Evolutionary conservation across 2,888 invertebrate genomes (phyloP).

Genomic region (Chloromyia formosa): DNA sequence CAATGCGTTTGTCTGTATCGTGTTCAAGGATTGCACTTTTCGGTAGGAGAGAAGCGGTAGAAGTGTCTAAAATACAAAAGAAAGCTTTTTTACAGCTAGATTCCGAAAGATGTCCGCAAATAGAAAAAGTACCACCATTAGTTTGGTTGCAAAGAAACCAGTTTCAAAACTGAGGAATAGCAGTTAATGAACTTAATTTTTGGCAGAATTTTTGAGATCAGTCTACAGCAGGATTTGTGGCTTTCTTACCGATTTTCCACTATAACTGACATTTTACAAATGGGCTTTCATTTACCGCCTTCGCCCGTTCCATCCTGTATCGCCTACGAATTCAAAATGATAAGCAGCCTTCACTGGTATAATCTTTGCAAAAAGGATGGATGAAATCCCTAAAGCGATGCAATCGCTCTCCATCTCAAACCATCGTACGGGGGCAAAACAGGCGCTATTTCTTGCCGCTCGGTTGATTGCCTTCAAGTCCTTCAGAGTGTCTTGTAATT

Average conservation of each 20-base stretch:
- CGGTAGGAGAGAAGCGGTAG: constrained; percentile 22
- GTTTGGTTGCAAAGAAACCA: too few species aligned
- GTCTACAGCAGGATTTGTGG: too few species aligned
- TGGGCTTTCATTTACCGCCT: not conserved
- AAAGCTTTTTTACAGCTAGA: too few species aligned
- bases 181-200: too few species aligned
- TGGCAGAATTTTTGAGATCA: too few species aligned
- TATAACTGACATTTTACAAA: not conserved
- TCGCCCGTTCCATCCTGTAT: not conserved
- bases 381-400: constrained; percentile 34
- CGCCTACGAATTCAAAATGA: constrained; percentile 21
- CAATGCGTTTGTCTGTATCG: constrained; percentile 46
- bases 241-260: too few species aligned
- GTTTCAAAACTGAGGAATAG: too few species aligned
- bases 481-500: constrained; percentile 37
- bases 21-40: constrained; percentile 23
- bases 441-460: constrained; percentile 25
- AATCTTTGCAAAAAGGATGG: constrained; percentile 36
- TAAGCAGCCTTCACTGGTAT: constrained; percentile 31
- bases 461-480: constrained; percentile 37
- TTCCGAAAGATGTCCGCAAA: too few species aligned
- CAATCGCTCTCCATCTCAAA: constrained; percentile 21
- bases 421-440: not conserved
- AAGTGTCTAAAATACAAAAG: too few species aligned
- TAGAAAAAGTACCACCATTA: too few species aligned